Conservation (phyloP, 2,797 vertebrate genomes). For the Lepus oiostolus region DNA sequence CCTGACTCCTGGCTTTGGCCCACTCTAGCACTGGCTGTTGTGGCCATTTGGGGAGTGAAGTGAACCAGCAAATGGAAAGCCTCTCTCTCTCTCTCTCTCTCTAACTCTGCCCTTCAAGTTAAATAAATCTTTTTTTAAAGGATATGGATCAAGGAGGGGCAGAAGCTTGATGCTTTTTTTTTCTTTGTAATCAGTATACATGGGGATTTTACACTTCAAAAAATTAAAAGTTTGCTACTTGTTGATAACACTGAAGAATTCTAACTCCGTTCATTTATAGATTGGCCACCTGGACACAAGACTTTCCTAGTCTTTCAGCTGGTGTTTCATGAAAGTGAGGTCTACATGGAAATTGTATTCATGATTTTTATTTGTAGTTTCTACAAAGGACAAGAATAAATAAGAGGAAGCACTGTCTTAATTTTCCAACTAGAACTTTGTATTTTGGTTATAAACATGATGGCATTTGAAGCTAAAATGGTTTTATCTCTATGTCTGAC, state of each 20-base stretch:
- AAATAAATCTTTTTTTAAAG: neutral
- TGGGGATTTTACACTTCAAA: slow-evolving; percentile 1
- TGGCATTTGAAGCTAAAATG: slow-evolving; percentile 6
- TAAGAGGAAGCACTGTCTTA: neutral
- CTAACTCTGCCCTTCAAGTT: too few species aligned
- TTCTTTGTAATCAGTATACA: neutral
- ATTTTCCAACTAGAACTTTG: slow-evolving; percentile 26
- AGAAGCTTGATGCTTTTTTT: neutral
- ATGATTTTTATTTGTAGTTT: neutral
- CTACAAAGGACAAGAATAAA: neutral
- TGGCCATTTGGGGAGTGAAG: too few species aligned
- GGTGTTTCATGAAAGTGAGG: neutral
- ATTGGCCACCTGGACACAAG: neutral
- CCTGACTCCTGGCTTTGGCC: too few species aligned
- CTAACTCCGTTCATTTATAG: slow-evolving; percentile 7
- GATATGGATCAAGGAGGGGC: neutral
- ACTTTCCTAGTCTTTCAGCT: slow-evolving; percentile 30
- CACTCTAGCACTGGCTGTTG: too few species aligned
- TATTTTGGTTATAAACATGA: slow-evolving; percentile 44
- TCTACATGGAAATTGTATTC: neutral
- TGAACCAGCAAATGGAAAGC: too few species aligned
- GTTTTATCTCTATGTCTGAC: neutral
- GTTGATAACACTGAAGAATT: neutral
- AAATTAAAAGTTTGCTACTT: neutral
- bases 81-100: too few species aligned